Evolutionary conservation across 2,888 invertebrate species (phyloP).

Genomic region (Hipparchia sbordonii): DNA sequence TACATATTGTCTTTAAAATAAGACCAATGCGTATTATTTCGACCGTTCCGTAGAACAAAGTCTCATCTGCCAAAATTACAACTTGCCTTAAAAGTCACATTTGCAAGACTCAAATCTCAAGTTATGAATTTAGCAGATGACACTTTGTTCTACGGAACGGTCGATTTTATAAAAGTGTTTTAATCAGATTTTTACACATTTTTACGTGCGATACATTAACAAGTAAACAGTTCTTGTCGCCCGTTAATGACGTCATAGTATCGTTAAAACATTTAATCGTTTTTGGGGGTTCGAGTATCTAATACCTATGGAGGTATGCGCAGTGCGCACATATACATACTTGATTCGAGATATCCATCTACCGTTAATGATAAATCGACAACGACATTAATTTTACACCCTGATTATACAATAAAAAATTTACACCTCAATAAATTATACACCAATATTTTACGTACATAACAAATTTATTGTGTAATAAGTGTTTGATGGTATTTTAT

Average conservation of each 20-base stretch:
- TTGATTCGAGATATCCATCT: neutral
- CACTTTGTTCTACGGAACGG: too few relatives aligned
- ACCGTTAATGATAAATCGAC: neutral
- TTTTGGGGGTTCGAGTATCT: neutral
- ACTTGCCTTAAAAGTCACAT: too few relatives aligned
- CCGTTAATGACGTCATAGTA: neutral
- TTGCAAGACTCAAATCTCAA: too few relatives aligned
- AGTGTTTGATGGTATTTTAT: neutral
- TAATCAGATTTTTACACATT: neutral
- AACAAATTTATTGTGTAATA: neutral
- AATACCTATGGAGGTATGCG: neutral
- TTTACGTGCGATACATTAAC: neutral
- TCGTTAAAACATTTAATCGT: neutral
- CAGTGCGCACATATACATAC: neutral
- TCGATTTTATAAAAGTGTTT: neutral
- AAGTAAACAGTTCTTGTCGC: neutral
- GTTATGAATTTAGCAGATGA: too few relatives aligned
- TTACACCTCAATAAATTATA: neutral
- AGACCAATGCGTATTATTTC: neutral
- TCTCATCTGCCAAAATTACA: too few relatives aligned
- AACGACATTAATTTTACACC: neutral
- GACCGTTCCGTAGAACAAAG: too few relatives aligned
- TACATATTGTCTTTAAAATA: neutral
- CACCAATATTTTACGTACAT: neutral
- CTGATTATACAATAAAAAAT: neutral